These are phyloP conservation scores for Alviniconcha marisindica DNA, from an alignment of 1,140 invertebrate species.

Conservation along the genomic window DNA sequence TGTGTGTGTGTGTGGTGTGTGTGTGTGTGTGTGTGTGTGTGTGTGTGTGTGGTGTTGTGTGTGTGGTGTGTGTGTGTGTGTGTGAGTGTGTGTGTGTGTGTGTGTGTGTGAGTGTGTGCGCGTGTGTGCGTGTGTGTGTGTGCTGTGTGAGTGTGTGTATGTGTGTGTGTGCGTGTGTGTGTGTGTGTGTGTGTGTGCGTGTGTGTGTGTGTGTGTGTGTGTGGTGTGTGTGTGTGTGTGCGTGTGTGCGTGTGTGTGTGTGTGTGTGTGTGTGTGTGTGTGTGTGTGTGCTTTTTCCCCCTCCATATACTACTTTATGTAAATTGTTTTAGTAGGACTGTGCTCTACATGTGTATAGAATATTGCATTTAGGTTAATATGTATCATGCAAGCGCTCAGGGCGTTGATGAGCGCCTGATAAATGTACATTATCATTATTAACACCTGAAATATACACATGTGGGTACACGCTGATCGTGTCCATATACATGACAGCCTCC, in stretches of 20 bases:
- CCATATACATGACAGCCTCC: too few species aligned
- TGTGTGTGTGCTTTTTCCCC: too few species aligned
- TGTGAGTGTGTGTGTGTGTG: conserved; percentile 17
- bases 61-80: background rate
- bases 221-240: background rate
- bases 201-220: background rate
- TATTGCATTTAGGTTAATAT: background rate
- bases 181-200: background rate
- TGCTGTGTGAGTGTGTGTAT: background rate
- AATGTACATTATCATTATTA: too few species aligned
- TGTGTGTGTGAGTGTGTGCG: background rate
- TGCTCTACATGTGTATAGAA: too few species aligned
- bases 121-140: background rate
- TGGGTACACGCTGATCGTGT: too few species aligned
- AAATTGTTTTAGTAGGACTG: too few species aligned
- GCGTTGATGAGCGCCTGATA: too few species aligned
- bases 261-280: background rate
- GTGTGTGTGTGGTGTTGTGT: background rate
- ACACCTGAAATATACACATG: too few species aligned
- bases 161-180: conserved; percentile 27
- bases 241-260: background rate
- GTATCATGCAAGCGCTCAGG: too few species aligned
- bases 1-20: too few species aligned
- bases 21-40: too few species aligned
- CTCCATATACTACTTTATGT: too few species aligned